Base-by-base conservation (phyloP, 2,888 invertebrate species). In the Portevinia maculata region DNA sequence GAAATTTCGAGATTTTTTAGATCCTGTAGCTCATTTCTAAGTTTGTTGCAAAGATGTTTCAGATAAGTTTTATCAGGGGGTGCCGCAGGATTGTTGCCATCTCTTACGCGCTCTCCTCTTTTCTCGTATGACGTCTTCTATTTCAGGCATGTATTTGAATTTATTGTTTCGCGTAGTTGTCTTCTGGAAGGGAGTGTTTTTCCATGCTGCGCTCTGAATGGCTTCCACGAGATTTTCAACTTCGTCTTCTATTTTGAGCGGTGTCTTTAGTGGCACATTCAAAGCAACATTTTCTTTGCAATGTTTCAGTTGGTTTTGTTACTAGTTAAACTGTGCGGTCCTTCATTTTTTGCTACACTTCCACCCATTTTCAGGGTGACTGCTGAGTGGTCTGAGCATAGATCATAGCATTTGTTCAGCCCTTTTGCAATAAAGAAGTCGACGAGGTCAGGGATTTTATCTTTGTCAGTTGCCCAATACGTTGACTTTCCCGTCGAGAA, bases 341-440 rank as follows among this genome's bases (percentile, higher is more conserved):
- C 13, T 34, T 13, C 34, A 0, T 34, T 34, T 11, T n/a, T 34
- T n/a, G 13, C 13, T 13, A 3, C 13, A 34, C 17, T 41, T 41
- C 6, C 13, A 41, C 15, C 15, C 15, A 15, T 39, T 39, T 39
- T 15, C 39, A 5, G 39, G 11, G 13, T 39, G n/a, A 39, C 13
- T 39, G 37, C n/a, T n/a, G 37, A 39, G 37, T 39, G n/a, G 37
- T 39, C 37, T 39, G 32, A 32, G 32, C 32, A 32, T 32, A 32
- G 7, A 32, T 32, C 34, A 6, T 34, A 34, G 9, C 9, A 8
- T 34, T 34, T 39, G 6, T 1, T 39, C 13, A 13, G 13, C 13
- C 39, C 13, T 39, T n/a, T 39, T 39, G 0, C 15, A 11, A 39
- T 39, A 13, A 39, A 13, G 13, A 39, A 13, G 39, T 39, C 3